Conservation (phyloP, 2,888 invertebrate species). For the Torymus texanus region DNA sequence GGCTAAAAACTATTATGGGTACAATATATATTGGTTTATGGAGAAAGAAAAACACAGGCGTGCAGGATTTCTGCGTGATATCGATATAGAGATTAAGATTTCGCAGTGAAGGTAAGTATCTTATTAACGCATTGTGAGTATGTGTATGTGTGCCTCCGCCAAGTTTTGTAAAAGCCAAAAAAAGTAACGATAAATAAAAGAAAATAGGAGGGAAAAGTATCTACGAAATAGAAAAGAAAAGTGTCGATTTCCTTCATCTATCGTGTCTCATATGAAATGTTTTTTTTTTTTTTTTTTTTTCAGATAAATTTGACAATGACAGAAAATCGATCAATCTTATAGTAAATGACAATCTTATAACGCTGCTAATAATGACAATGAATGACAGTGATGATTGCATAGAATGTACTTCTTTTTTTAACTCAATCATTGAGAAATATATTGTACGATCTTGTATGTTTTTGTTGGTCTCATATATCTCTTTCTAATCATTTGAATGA, state of each 20-base stretch:
- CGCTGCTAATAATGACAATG: conserved; percentile 31
- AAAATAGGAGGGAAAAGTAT: conserved; percentile 21
- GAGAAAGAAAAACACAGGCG: conserved; percentile 51
- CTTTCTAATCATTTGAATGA: conserved; percentile 32
- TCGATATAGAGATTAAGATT: conserved; percentile 9
- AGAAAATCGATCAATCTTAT: conserved; percentile 16
- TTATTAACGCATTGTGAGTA: conserved; percentile 25
- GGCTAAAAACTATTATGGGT: conserved; percentile 8
- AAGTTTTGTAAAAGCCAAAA: conserved; percentile 33
- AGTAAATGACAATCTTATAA: conserved; percentile 30
- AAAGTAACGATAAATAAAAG: neutral
- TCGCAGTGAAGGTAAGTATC: conserved; percentile 41
- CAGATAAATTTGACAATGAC: conserved; percentile 5
- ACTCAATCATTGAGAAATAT: conserved; percentile 22
- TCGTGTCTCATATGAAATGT: conserved; percentile 13
- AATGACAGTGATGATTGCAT: conserved; percentile 20
- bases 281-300: no score
- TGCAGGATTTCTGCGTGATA: conserved; percentile 38
- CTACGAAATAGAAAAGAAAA: conserved; percentile 17
- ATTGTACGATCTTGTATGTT: conserved; percentile 21
- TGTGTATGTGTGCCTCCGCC: conserved; percentile 12
- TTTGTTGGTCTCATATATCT: conserved; percentile 13
- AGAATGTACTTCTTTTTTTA: conserved; percentile 22
- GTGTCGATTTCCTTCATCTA: conserved; percentile 28
- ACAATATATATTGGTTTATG: conserved; percentile 42